Evolutionary conservation across 2,797 vertebrate species (phyloP).

Genomic region (Peromyscus nudipes): DNA sequence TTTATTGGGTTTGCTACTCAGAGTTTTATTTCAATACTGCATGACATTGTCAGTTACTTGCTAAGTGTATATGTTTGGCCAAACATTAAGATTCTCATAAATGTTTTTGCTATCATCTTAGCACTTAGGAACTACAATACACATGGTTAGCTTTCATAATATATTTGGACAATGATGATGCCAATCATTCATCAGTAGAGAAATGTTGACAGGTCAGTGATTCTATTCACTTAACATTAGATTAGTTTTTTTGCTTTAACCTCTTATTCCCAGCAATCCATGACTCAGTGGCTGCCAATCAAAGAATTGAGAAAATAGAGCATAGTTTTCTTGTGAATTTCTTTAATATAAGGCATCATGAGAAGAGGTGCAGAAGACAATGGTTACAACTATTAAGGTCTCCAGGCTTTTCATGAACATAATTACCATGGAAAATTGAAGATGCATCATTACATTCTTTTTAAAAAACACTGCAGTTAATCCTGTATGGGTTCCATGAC

Average conservation of each 20-base stretch:
- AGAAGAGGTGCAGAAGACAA: background rate
- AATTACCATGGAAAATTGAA: constrained; percentile 24
- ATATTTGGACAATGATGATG: background rate
- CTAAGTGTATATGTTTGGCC: background rate
- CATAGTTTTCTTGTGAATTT: background rate
- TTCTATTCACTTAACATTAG: constrained; percentile 1
- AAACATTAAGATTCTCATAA: background rate
- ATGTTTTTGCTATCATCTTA: background rate
- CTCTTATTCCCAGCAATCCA: constrained; percentile 12
- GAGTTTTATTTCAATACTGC: constrained; percentile 14
- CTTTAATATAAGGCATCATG: background rate
- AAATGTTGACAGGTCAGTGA: background rate
- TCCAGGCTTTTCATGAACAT: background rate
- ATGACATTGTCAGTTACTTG: background rate
- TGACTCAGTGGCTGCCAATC: background rate
- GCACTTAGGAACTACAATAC: background rate
- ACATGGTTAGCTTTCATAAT: background rate
- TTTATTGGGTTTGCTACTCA: background rate
- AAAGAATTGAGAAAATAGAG: background rate
- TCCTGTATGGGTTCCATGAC: background rate
- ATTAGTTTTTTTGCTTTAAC: background rate
- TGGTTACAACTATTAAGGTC: constrained; percentile 28
- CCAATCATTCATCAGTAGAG: constrained; percentile 24
- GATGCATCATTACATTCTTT: constrained; percentile 34
- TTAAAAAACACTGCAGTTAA: background rate